phyloP scores from a whole-genome alignment of 2,888 invertebrate genomes.

The Diarsia brunnea region DNA sequence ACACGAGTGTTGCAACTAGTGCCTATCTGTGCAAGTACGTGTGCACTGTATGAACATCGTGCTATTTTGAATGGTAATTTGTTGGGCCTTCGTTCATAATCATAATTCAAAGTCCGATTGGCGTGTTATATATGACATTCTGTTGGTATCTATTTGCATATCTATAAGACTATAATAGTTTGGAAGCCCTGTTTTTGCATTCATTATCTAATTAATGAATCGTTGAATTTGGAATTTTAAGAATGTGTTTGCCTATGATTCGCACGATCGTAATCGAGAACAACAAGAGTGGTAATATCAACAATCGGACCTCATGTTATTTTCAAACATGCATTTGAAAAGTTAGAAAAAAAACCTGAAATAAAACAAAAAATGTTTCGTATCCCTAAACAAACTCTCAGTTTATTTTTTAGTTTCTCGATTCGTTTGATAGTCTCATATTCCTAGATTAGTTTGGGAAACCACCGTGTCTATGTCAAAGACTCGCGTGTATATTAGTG shows the following conservation, averaged over 20 bases:
- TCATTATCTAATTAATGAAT: constrained; percentile 55
- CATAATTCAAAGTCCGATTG: constrained; percentile 68
- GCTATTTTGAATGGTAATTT: constrained; percentile 77
- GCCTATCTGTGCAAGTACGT: constrained; percentile 58
- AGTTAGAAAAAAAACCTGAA: background rate
- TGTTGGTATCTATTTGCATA: constrained; percentile 61
- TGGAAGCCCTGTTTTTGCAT: constrained; percentile 46
- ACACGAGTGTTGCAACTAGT: constrained; percentile 72
- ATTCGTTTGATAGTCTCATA: background rate
- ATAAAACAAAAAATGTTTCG: background rate
- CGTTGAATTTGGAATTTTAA: constrained; percentile 1
- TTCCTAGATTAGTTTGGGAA: background rate
- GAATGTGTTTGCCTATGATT: background rate
- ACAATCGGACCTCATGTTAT: background rate
- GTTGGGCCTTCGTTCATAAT: constrained; percentile 71
- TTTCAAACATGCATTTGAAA: background rate
- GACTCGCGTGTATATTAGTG: too few species aligned
- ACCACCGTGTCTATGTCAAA: background rate
- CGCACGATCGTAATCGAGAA: background rate
- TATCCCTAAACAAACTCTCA: background rate
- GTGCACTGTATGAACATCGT: constrained; percentile 66
- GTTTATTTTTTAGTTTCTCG: background rate
- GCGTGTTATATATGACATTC: constrained; percentile 66
- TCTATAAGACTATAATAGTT: constrained; percentile 49
- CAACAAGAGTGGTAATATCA: background rate